A percentile compares a stretch with the other conserved stretches of the same genome.
Evolutionary conservation across 2,888 invertebrate genomes (phyloP).

Genomic region (Sepiola atlantica): DNA sequence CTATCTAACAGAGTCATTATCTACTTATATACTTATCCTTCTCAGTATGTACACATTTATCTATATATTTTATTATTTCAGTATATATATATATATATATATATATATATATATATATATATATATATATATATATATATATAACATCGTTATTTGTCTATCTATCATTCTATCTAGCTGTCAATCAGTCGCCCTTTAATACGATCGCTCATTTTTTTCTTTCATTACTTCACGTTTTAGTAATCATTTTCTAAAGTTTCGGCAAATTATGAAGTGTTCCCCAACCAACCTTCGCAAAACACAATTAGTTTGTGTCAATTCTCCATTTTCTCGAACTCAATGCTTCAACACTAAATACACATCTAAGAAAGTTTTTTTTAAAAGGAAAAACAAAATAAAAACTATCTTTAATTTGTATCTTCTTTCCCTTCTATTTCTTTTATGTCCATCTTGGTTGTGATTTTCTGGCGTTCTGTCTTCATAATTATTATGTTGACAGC

Average conservation of each 20-base stretch:
- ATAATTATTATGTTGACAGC: conserved; percentile 2
- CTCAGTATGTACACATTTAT: no score
- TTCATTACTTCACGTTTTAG: not conserved
- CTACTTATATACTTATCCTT: no score
- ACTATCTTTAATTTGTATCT: not conserved
- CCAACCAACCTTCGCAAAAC: no score
- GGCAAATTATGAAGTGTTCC: no score
- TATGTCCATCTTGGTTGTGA: not conserved
- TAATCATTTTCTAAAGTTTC: not conserved
- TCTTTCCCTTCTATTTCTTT: not conserved
- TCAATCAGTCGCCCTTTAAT: no score
- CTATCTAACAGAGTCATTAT: no score
- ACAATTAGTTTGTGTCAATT: no score
- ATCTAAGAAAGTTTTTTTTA: not conserved
- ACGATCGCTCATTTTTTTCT: not conserved
- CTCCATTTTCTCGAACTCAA: not conserved
- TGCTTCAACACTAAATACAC: not conserved
- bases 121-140: not conserved
- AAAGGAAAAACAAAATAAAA: no score
- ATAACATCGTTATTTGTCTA: not conserved
- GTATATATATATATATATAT: not conserved
- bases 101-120: not conserved
- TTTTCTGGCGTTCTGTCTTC: not conserved
- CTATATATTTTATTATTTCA: not conserved
- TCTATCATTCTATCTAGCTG: not conserved